These are phyloP conservation scores for Carabus problematicus DNA, from an alignment of 2,888 invertebrate species.

Conservation along the genomic window DNA sequence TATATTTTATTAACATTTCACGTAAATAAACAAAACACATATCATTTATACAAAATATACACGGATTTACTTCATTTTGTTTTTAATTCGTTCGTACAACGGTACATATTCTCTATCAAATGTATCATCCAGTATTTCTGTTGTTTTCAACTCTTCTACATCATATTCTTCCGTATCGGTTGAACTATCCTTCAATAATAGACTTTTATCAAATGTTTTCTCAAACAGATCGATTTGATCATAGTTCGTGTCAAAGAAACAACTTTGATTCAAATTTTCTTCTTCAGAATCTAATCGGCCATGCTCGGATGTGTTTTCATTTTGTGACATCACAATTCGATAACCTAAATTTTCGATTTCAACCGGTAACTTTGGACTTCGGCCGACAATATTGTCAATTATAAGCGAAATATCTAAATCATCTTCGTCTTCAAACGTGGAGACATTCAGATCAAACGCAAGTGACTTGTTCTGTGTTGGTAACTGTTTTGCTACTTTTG, in stretches of 20 bases:
- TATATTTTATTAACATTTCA: conserved; percentile 30
- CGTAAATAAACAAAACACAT: not conserved
- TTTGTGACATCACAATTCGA: conserved; percentile 45
- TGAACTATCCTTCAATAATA: conserved; percentile 33
- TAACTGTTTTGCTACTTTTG: conserved; percentile 38
- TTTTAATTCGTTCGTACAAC: conserved; percentile 50
- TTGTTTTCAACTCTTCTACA: conserved; percentile 16
- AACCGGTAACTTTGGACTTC: conserved; percentile 48
- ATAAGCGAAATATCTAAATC: conserved; percentile 65
- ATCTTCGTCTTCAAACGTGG: conserved; percentile 57
- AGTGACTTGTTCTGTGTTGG: conserved; percentile 23
- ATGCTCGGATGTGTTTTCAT: not conserved
- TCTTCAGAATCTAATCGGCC: not conserved
- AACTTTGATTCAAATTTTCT: conserved; percentile 54
- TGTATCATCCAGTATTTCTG: conserved; percentile 46
- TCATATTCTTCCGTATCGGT: conserved; percentile 44
- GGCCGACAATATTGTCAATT: conserved; percentile 61
- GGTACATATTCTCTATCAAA: conserved; percentile 50
- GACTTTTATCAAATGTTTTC: conserved; percentile 59
- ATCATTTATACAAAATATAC: not conserved
- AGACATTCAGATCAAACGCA: conserved; percentile 50
- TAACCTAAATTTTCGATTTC: conserved; percentile 52
- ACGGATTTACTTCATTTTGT: conserved; percentile 38
- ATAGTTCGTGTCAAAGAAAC: conserved; percentile 63
- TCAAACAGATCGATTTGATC: conserved; percentile 69